Evolutionary conservation across 2,888 invertebrate genomes (phyloP), one percentile per base, ranked within the genome.

Genomic region (Beris morrisii): DNA sequence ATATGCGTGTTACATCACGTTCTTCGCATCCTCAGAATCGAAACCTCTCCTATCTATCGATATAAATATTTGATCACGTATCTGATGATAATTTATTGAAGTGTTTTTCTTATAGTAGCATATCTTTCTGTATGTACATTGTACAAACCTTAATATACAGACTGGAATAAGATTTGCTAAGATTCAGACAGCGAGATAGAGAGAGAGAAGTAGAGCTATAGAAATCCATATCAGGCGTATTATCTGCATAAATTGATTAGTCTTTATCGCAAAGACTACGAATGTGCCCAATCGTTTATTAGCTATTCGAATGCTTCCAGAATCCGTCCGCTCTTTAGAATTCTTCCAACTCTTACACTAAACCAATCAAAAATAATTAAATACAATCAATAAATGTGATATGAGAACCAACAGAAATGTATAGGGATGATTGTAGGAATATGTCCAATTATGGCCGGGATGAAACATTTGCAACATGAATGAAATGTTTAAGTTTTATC

Each of bases 201-300:
- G 22, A 22, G 22, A 22, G 22, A 22, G 22, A 22, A 22, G 22
- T 22, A 38, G 9, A 38, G 5, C 38, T 38, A 38, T 38, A 38
- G 38, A 38, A 9, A 38, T 55, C 57, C 59, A 54, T 55, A 69
- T 69, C 58, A 38, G 48, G 43, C 54, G 63, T 66, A 69, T 69
- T 69, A 66, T 69, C 69, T 66, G 69, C 69, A 69, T 69, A 69
- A 69, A 69, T 69, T 69, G 69, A 69, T 69, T 69, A 69, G 69
- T 55, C 69, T 61, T 61, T 61, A 50, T 61, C 38, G 61, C 11
- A 38, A 22, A 52, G 61, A 43, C 38, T 52, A 38, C 50, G 61
- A 61, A 38, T 61, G 61, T 50, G 61, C 43, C 43, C 61, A 52
- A 52, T 50, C 50, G 61, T 61, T 50, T 61, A 61, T 61, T 59